Evolutionary conservation across 2,797 vertebrate species (phyloP).

Genomic region (Steatocranus sp.): DNA sequence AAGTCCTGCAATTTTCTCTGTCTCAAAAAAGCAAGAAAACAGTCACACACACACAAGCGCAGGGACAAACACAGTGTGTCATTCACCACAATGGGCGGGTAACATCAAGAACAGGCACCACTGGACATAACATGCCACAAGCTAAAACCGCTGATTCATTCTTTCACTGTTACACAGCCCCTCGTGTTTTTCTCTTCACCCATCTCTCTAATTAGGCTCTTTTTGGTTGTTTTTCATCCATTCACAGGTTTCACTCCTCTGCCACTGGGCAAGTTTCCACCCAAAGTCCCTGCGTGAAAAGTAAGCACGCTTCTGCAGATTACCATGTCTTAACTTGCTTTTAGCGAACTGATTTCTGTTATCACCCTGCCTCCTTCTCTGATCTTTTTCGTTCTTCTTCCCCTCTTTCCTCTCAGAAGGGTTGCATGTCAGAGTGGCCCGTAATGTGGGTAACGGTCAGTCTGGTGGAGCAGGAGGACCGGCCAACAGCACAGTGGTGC

Average conservation of each 20-base stretch:
- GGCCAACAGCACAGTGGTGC: conserved; percentile 75
- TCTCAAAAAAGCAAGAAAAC: background rate
- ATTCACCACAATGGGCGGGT: conserved; percentile 1
- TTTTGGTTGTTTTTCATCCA: background rate
- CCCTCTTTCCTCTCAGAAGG: background rate
- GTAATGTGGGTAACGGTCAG: conserved; percentile 62
- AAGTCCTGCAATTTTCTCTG: background rate
- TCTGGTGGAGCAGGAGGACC: conserved; percentile 20
- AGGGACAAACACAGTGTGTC: background rate
- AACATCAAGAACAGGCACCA: background rate
- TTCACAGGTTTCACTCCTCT: conserved; percentile 61
- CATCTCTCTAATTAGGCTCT: conserved; percentile 4
- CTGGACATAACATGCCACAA: background rate
- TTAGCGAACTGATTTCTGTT: background rate
- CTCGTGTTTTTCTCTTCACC: background rate
- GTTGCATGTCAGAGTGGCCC: conserved; percentile 47
- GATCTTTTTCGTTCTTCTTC: background rate
- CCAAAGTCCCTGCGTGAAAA: conserved; percentile 53
- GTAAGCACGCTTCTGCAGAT: conserved; percentile 43
- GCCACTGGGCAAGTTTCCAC: conserved; percentile 16
- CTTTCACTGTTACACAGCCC: background rate
- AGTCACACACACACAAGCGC: background rate
- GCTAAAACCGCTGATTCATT: conserved; percentile 14
- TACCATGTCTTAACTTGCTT: background rate
- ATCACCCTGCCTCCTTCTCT: background rate